These are phyloP conservation scores for Caenorhabditis sp. DNA, from an alignment of 2,888 invertebrate genomes.

Conservation along the genomic window DNA sequence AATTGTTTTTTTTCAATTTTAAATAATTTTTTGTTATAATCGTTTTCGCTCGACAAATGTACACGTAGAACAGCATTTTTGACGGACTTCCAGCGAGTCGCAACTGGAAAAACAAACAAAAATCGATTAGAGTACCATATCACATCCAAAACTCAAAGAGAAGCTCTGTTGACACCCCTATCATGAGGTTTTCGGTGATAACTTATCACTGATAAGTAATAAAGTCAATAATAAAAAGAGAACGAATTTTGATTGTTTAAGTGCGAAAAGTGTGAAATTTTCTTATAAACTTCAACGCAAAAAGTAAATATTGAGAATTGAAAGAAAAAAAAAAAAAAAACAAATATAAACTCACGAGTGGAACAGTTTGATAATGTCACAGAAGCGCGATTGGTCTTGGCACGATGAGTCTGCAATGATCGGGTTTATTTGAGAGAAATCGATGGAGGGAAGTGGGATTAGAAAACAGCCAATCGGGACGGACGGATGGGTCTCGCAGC, in stretches of 20 bases:
- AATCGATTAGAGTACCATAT: no score
- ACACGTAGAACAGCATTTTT: slow-evolving; percentile 77
- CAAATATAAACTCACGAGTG: slow-evolving; percentile 76
- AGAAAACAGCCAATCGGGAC: neutral
- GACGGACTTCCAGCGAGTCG: slow-evolving; percentile 75
- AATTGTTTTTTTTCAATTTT: no score
- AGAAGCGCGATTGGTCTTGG: slow-evolving; percentile 80
- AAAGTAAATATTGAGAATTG: no score
- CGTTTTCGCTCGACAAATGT: slow-evolving; percentile 65
- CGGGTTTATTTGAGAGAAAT: neutral
- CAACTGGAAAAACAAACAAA: slow-evolving; percentile 75
- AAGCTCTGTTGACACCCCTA: no score
- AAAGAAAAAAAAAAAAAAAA: no score
- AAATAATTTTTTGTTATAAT: no score
- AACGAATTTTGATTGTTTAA: neutral
- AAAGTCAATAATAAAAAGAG: no score
- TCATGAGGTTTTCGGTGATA: no score
- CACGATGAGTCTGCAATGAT: slow-evolving; percentile 71
- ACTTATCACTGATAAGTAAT: slow-evolving; percentile 36
- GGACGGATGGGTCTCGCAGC: no score
- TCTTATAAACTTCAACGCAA: no score
- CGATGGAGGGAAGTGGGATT: neutral
- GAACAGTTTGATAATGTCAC: slow-evolving; percentile 82
- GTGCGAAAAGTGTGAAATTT: neutral
- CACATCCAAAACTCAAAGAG: no score